Conservation (phyloP, 2,888 invertebrate genomes). For the Calliphora vomitoria region DNA sequence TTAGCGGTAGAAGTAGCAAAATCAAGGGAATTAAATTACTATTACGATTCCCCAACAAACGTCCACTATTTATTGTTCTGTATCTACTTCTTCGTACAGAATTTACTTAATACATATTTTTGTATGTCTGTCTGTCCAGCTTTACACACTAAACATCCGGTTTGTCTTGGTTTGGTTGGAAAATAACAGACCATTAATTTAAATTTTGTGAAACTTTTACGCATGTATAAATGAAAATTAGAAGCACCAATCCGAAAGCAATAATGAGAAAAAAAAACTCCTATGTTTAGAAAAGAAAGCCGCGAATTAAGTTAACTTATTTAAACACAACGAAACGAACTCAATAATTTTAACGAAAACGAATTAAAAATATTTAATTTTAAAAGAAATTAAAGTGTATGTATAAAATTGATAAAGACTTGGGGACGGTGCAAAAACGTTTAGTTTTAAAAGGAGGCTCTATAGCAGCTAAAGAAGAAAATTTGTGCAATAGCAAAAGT, state of each 20-base stretch:
- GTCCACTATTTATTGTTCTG: not conserved
- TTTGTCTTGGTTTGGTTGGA: not conserved
- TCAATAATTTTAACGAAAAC: constrained; percentile 27
- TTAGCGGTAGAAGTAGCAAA: constrained; percentile 3
- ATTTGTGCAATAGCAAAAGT: not conserved
- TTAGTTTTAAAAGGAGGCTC: constrained; percentile 38
- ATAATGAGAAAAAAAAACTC: not conserved
- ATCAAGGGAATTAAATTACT: constrained; percentile 21
- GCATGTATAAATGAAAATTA: constrained; percentile 35
- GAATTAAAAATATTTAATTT: constrained; percentile 3
- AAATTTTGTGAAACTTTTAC: not conserved
- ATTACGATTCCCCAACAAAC: not conserved
- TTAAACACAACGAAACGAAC: constrained; percentile 49
- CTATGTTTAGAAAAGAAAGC: constrained; percentile 11
- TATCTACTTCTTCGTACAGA: constrained; percentile 15
- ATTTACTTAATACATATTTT: not conserved
- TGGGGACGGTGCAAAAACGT: constrained; percentile 21
- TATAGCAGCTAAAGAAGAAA: not conserved
- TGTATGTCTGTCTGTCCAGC: not conserved
- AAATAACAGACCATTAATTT: constrained; percentile 3
- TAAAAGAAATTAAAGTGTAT: not conserved
- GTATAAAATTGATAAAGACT: constrained; percentile 24
- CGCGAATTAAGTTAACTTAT: not conserved
- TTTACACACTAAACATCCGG: constrained; percentile 29
- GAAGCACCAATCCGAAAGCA: constrained; percentile 30